Evolutionary conservation across 2,113 vertebrate genomes (phyloP), one percentile per base, ranked within the genome.

Genomic region (Ctenomys sociabilis): DNA sequence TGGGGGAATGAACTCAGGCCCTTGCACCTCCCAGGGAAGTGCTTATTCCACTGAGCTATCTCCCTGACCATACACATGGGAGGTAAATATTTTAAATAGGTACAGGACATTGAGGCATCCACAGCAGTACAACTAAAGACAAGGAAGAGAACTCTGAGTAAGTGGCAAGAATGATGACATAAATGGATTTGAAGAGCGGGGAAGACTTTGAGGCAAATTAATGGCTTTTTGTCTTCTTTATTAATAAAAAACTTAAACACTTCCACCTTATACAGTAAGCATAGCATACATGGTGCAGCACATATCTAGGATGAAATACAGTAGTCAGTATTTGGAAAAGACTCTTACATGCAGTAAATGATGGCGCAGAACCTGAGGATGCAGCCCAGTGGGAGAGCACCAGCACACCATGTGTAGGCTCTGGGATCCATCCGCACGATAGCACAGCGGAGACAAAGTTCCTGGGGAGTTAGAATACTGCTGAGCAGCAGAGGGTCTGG

Each of bases 301-400:
- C 72, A 61, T 88, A 70, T 63, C 43, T 86, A n/a, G 17, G 45
- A n/a, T 59, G 64, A 37, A 26, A 32, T 94, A 59, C 96, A 95
- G 91, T 72, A 0, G 14, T 83, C 13, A 49, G 5, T 24, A 11
- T 1, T 40, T 22, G 52, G 43, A 49, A 90, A 88, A 90, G 35
- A 37, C 26, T 57, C 11, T 87, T 24, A 73, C 45, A 10, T 19
- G 28, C 26, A 59, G n/a, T 43, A 70, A 64, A 70, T 11, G 40
- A 28, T 61, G 52, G 59, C 0, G 16, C 7, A 24, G 16, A 26
- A 8, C 7, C 10, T 64, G 57, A 24, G 24, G 24, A 3, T 32
- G 6, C 32, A 17, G 68, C 43, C 52, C 16, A 12, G 68, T 21
- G 80, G 28, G 26, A 59, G 12, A 59, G 37, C 14, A 7, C 22